Base-by-base conservation (phyloP, 2,113 vertebrate genomes). In the Raja brachyura region DNA sequence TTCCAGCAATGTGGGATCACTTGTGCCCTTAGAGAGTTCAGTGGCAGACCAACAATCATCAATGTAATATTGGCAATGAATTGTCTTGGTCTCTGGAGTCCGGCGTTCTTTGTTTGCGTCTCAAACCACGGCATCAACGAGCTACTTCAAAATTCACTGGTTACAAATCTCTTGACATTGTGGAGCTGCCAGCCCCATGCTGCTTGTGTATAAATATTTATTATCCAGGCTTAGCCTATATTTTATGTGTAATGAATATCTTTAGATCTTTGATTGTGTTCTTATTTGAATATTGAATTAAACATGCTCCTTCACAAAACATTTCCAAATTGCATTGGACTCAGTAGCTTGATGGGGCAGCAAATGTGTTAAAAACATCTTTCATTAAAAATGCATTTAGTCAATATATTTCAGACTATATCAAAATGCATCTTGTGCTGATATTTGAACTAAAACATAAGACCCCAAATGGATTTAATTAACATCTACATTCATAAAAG, bases 211-310 rank as follows among this genome's bases (percentile, higher is more conserved):
- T 92, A 92, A 92, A 92, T 92, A 92, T 92, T 92, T 92, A 92
- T 92, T 14, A 92, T 28, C 20, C 11, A 92, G 90, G 66, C 90
- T 31, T 11, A 73, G 68, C 66, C 68, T 92, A 92, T 73, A 25
- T 92, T 73, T 39, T 14, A 39, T 92, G 68, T 92, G 90, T 28
- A 73, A 92, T 92, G 90, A 92, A 92, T 92, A 92, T 74, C 68
- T 16, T 92, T 92, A 73, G 68, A 92, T 92, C 90, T 92, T 92
- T 92, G 90, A 92, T 92, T 92, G 66, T 25, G 68, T 54, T 22
- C 90, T 54, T 92, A 92, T 92, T 92, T 92, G 39, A 92, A 92
- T 73, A 92, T 54, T 92, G 90, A 92, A 92, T 92, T 92, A 92
- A 92, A 92, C 90, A 92, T 92, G 90, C 9, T 20, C 63, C 66